A percentile compares a stretch with the other conserved stretches of the same genome.
Conservation (phyloP, 2,797 vertebrate species). For the Artibeus lituratus region DNA sequence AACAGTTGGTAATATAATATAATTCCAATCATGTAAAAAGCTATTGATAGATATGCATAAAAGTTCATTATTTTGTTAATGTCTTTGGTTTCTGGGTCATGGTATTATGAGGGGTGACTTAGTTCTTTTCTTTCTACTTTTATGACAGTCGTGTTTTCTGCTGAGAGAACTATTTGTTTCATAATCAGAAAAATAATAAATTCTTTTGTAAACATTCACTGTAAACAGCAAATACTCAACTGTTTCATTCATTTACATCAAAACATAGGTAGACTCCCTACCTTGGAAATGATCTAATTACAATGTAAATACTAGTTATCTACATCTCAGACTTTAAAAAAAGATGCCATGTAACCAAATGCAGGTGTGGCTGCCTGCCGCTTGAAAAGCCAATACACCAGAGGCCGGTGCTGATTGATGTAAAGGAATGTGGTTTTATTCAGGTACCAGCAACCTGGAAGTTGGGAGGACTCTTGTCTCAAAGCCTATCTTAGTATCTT, state of each 20-base stretch:
- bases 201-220: background rate
- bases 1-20: background rate
- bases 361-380: background rate
- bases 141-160: background rate
- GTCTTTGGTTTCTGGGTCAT: background rate
- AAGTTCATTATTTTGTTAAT: background rate
- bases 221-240: background rate
- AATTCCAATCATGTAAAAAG: background rate
- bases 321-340: background rate
- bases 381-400: background rate
- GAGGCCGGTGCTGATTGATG: background rate
- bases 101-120: background rate
- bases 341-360: background rate
- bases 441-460: background rate
- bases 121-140: background rate
- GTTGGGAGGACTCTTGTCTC: background rate
- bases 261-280: background rate
- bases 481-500: background rate
- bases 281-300: background rate
- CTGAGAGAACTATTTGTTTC: background rate
- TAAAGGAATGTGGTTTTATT: background rate
- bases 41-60: background rate
- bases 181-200: background rate
- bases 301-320: background rate
- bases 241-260: background rate